A percentile compares a stretch with the other conserved stretches of the same genome.
Evolutionary conservation across 2,888 invertebrate species (phyloP).

Genomic region (Ashinkailepas kermadecensis): DNA sequence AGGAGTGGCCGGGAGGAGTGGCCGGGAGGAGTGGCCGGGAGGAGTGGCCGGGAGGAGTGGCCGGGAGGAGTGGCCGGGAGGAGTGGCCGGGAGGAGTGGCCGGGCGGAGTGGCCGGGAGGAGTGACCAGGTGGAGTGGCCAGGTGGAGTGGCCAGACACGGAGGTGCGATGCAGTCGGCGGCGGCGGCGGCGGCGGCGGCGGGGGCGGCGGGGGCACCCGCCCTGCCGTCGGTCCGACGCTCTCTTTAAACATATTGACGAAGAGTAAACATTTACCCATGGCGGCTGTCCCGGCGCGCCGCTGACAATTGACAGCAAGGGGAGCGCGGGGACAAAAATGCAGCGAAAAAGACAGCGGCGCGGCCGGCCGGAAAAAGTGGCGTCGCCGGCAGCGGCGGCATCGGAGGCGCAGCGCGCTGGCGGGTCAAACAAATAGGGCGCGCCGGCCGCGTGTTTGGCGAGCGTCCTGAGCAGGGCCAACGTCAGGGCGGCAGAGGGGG

Average conservation of each 20-base stretch:
- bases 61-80: too few relatives aligned
- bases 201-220: background rate
- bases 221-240: background rate
- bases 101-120: too few relatives aligned
- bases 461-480: too few relatives aligned
- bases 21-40: too few relatives aligned
- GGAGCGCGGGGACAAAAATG: slow-evolving; percentile 14
- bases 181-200: too few relatives aligned
- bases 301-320: slow-evolving; percentile 1
- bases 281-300: background rate
- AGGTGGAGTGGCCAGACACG: too few relatives aligned
- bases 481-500: too few relatives aligned
- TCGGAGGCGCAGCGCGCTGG: background rate
- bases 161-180: too few relatives aligned
- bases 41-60: too few relatives aligned
- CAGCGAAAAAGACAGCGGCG: background rate
- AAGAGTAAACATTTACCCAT: slow-evolving; percentile 2
- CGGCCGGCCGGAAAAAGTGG: background rate
- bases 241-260: slow-evolving; percentile 16
- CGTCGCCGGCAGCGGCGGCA: background rate
- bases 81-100: too few relatives aligned
- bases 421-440: background rate
- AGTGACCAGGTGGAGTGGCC: too few relatives aligned
- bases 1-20: too few relatives aligned
- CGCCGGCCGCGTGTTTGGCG: background rate